Evolutionary conservation across 2,797 vertebrate genomes (phyloP).

Genomic region (Hydrophis major): DNA sequence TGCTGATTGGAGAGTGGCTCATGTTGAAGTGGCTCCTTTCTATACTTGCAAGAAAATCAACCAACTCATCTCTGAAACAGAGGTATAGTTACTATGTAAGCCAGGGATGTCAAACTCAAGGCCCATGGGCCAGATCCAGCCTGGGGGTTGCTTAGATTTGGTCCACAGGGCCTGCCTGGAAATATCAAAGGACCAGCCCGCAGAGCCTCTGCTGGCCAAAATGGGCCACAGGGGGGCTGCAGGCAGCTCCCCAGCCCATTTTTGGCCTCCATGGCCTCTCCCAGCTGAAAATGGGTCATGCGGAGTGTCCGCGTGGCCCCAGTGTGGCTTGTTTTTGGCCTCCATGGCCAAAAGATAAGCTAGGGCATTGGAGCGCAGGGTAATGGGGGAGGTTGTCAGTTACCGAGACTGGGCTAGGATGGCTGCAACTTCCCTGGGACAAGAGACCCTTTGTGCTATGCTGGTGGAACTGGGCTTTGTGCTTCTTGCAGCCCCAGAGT

Average conservation of each 20-base stretch:
- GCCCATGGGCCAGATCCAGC: no score
- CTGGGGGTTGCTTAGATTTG: no score
- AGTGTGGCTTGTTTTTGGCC: no score
- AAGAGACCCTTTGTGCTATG: neutral
- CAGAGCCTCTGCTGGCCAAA: no score
- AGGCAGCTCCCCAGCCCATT: no score
- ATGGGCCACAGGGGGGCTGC: no score
- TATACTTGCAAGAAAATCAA: constrained; percentile 99
- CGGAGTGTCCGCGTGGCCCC: no score
- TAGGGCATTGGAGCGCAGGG: neutral
- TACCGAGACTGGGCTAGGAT: neutral
- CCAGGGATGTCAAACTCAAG: no score
- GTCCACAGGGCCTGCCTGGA: no score
- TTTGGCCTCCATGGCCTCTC: no score
- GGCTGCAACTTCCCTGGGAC: neutral
- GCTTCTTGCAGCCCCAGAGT: neutral
- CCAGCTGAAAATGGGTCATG: no score
- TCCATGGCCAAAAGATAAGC: neutral
- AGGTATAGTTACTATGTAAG: constrained; percentile 72
- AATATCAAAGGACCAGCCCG: no score
- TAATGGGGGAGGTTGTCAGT: neutral
- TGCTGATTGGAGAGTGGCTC: constrained; percentile 92
- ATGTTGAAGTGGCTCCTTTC: constrained; percentile 97
- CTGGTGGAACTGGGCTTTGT: neutral
- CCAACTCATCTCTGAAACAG: constrained; percentile 96